These are phyloP conservation scores for Trissonchulus sp. DNA, from an alignment of 2,888 invertebrate species.

Conservation along the genomic window DNA sequence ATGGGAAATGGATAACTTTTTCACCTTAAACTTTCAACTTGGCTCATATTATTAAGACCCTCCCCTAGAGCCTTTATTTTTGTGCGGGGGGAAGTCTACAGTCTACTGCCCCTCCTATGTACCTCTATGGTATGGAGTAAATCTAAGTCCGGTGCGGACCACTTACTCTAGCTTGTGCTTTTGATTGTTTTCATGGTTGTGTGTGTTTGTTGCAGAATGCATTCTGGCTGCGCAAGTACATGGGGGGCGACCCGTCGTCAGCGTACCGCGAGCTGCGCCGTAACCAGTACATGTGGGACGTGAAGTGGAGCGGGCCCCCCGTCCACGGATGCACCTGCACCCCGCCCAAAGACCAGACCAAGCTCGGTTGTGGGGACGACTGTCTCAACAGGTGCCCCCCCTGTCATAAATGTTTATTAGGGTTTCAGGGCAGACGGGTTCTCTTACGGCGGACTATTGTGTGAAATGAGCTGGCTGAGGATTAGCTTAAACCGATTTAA, in stretches of 20 bases:
- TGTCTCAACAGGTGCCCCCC: constrained; percentile 53
- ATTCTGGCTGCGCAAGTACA: not conserved
- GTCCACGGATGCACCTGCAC: constrained; percentile 37
- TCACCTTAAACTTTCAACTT: no score
- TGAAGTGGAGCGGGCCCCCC: not conserved
- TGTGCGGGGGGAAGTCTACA: no score
- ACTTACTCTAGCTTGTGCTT: no score
- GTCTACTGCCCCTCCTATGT: no score
- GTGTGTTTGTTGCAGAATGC: not conserved
- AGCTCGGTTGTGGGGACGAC: constrained; percentile 39
- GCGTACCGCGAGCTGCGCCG: constrained; percentile 26
- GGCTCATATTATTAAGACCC: no score
- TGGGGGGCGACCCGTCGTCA: constrained; percentile 15
- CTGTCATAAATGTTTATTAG: not conserved
- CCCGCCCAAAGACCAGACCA: constrained; percentile 36
- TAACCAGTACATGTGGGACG: not conserved
- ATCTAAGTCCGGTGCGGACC: no score
- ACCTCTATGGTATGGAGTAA: no score
- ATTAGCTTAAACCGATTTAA: no score
- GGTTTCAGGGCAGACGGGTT: not conserved
- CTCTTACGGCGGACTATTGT: no score
- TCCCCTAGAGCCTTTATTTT: no score
- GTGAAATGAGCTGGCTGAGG: no score
- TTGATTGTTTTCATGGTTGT: not conserved
- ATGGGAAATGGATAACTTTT: no score